phyloP scores from a whole-genome alignment of 2,888 invertebrate genomes.

The Tinea semifulvella region DNA sequence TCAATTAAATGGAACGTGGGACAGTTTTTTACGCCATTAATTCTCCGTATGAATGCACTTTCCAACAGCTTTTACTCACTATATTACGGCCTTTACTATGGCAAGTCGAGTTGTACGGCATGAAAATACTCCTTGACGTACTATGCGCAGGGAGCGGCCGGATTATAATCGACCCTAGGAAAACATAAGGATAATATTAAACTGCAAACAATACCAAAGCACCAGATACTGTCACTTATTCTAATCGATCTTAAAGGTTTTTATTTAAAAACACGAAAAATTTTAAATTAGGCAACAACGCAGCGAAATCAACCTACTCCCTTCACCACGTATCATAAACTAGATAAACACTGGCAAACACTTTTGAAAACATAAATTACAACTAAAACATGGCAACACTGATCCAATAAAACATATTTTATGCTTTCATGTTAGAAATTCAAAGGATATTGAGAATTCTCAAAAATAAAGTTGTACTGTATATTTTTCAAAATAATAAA shows the following conservation, averaged over 20 bases:
- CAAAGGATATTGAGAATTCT: too few species aligned
- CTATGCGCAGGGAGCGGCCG: constrained; percentile 60
- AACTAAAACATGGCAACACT: constrained; percentile 1
- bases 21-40: constrained; percentile 51
- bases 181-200: constrained; percentile 21
- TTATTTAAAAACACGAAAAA: constrained; percentile 47
- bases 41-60: constrained; percentile 57
- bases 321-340: constrained; percentile 36
- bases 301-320: constrained; percentile 56
- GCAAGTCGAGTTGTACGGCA: constrained; percentile 58
- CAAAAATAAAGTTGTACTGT: too few species aligned
- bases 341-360: constrained; percentile 6
- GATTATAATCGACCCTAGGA: constrained; percentile 41
- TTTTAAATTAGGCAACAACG: constrained; percentile 54
- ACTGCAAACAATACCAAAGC: constrained; percentile 30
- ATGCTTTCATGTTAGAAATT: too few species aligned
- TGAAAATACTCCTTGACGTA: constrained; percentile 61
- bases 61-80: constrained; percentile 66
- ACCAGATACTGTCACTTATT: constrained; percentile 42
- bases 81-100: constrained; percentile 51
- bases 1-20: constrained; percentile 46
- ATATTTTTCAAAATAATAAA: too few species aligned
- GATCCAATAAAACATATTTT: background rate
- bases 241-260: constrained; percentile 38
- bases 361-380: constrained; percentile 9